Conservation (phyloP, 92 coral and sea anemone species). For the Nematostella vectensis region DNA sequence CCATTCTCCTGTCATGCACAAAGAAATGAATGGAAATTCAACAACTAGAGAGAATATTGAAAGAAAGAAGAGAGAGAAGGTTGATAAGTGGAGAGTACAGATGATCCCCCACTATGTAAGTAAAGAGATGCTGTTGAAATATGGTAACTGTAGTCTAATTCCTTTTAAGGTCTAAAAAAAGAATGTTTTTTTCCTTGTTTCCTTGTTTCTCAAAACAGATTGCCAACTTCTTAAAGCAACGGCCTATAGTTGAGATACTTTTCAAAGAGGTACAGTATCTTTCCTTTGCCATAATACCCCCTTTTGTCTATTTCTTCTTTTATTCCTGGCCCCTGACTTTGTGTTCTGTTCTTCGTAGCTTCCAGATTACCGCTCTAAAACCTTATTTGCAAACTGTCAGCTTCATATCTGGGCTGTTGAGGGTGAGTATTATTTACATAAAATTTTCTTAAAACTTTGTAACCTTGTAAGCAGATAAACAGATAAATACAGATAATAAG, state of each 20-base stretch:
- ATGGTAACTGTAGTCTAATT: background rate
- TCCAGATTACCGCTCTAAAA: slow-evolving; percentile 58
- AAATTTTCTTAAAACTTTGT: too few species aligned
- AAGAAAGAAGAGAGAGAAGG: too few species aligned
- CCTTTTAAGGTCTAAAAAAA: too few species aligned
- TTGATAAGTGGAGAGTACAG: slow-evolving; percentile 60
- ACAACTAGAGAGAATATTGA: too few species aligned
- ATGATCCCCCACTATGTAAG: slow-evolving; percentile 74
- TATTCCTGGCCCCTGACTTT: background rate
- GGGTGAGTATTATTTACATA: slow-evolving; percentile 43
- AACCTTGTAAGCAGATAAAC: too few species aligned
- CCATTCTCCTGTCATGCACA: too few species aligned
- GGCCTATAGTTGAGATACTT: slow-evolving; percentile 55
- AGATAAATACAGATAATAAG: too few species aligned
- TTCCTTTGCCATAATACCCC: background rate
- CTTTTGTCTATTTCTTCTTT: background rate
- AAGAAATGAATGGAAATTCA: too few species aligned
- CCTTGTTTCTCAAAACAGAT: too few species aligned
- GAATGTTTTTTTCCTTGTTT: too few species aligned
- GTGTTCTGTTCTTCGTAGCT: slow-evolving; percentile 20
- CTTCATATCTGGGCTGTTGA: slow-evolving; percentile 95
- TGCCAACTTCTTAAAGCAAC: slow-evolving; percentile 50
- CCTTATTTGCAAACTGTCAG: slow-evolving; percentile 74
- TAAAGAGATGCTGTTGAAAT: background rate
- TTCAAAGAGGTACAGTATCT: slow-evolving; percentile 72